Base-by-base conservation (phyloP, 2,888 invertebrate genomes). In the Thelaira solivaga region DNA sequence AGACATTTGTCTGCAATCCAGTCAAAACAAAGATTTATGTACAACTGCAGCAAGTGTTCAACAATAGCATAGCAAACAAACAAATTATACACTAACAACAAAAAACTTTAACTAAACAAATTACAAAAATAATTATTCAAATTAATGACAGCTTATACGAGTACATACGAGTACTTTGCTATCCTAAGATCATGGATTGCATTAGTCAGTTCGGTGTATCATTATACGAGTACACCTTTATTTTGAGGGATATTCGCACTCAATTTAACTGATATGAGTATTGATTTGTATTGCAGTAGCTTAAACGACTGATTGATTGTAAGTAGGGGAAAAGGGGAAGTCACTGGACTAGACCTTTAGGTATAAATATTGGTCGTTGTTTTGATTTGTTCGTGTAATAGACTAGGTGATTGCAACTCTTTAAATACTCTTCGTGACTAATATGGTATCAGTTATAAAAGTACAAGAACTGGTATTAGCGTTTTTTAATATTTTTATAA, bases 1-100 rank as follows among this genome's bases (percentile, higher is more conserved):
- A 74, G 74, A 74, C 78, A 74, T 61, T 71, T 78, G 74, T 59
- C 74, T 53, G 61, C 68, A 41, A 51, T 43, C 39, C 45, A 55
- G 61, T 72, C 71, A 57, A 36, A 68, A 45, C 61, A 68, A 45
- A 67, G 59, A 61, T 74, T 68, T 67, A n/a, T n/a, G n/a, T n/a
- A 64, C 64, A 64, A 55, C 51, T 11, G 36, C 39, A 59, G 16
- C 43, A 39, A 34, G n/a, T 24, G 2, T n/a, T n/a, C 47, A 26
- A 18, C 24, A 16, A 34, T 34, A 43, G 8, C 61, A 34, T n/a
- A n/a, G n/a, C n/a, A n/a, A n/a, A 49, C 55, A 57, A n/a, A 49
- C 41, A 59, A 51, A 67, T 74, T 51, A 59, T 67, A 74, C 59
- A 67, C 34, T 36, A 43, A n/a, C n/a, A n/a, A n/a, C n/a, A n/a